Conservation (phyloP, 2,797 vertebrate species). For the Fistularia tabacaria region DNA sequence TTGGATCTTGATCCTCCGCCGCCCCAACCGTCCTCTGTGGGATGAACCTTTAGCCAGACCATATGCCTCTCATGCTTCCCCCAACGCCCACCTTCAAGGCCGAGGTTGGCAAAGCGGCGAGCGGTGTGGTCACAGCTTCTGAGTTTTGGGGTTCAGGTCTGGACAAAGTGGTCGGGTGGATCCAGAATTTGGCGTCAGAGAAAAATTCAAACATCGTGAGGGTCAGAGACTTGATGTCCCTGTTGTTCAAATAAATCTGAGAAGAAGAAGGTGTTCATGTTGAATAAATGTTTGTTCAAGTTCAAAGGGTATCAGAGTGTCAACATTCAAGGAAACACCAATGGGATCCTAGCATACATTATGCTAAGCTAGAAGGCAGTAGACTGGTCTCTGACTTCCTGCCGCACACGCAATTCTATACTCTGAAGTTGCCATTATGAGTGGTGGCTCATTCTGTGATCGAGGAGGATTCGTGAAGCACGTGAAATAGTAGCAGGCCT, state of each 20-base stretch:
- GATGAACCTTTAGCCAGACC: not conserved
- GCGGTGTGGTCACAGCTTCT: no score
- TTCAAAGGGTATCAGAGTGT: not conserved
- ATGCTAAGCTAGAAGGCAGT: no score
- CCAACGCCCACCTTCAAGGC: constrained; percentile 23
- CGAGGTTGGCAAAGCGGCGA: constrained; percentile 14
- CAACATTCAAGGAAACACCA: not conserved
- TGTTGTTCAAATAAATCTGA: not conserved
- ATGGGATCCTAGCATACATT: not conserved
- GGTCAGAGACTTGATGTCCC: not conserved
- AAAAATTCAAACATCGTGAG: constrained; percentile 1
- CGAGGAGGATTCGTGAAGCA: no score
- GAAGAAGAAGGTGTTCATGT: not conserved
- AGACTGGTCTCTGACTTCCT: no score
- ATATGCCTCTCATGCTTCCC: constrained; percentile 35
- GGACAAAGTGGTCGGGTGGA: constrained; percentile 29
- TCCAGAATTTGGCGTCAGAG: constrained; percentile 18
- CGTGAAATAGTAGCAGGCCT: no score
- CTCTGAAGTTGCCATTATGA: no score
- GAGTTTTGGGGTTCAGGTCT: no score
- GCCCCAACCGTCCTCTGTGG: constrained; percentile 9
- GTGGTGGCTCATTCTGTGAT: no score
- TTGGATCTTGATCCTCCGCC: constrained; percentile 26
- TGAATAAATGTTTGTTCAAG: constrained; percentile 2
- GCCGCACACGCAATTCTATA: no score